phyloP scores from a whole-genome alignment of 2,888 invertebrate genomes.

The Achlya flavicornis region DNA sequence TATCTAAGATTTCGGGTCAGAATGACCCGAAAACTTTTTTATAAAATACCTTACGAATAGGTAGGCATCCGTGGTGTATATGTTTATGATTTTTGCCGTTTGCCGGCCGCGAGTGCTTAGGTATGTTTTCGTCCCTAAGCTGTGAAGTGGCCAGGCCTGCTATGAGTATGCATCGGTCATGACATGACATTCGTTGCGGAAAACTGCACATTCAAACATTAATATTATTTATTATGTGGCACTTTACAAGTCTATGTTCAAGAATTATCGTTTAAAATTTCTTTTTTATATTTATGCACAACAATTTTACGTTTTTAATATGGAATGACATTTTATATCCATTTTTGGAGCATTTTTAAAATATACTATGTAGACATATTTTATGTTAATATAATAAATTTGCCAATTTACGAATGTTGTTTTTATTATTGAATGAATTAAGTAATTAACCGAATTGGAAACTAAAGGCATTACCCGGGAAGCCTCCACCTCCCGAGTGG shows the following conservation, averaged over 20 bases:
- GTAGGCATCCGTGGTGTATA: too few species aligned
- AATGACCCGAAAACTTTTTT: too few species aligned
- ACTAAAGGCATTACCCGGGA: conserved; percentile 85
- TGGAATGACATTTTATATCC: not conserved
- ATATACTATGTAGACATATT: not conserved
- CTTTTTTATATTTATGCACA: not conserved
- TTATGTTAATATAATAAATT: conserved; percentile 3
- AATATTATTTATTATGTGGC: conserved; percentile 5
- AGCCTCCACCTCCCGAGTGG: conserved; percentile 74
- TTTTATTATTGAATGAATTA: conserved; percentile 17
- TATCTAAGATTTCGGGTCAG: too few species aligned
- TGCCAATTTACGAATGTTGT: conserved; percentile 17
- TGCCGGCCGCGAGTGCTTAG: too few species aligned
- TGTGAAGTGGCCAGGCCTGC: not conserved
- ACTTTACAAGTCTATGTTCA: not conserved
- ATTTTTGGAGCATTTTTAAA: not conserved
- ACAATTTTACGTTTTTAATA: not conserved
- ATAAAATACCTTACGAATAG: too few species aligned
- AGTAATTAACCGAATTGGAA: conserved; percentile 87
- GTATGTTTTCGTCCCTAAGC: too few species aligned
- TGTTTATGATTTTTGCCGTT: too few species aligned
- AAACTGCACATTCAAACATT: conserved; percentile 6
- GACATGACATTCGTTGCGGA: conserved; percentile 8
- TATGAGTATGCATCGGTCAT: not conserved
- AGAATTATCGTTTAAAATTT: not conserved